Conservation (phyloP, 2,888 invertebrate genomes). For the Drosophila birchii region DNA sequence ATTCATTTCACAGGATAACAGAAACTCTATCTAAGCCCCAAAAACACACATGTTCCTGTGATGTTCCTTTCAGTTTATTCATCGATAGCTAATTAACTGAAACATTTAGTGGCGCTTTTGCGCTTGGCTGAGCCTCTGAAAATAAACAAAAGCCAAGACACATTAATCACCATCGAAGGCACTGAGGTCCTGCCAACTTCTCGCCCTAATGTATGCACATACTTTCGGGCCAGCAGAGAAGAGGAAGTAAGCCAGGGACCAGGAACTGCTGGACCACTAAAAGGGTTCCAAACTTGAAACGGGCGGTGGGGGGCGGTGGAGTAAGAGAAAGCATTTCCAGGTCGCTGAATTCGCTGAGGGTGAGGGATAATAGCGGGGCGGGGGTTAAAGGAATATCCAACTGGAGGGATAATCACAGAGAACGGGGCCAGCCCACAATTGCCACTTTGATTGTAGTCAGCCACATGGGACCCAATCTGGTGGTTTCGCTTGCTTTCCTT, state of each 20-base stretch:
- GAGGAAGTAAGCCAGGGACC: not conserved
- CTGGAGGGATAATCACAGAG: conserved; percentile 58
- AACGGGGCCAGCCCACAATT: conserved; percentile 41
- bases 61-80: conserved; percentile 1
- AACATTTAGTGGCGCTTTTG: conserved; percentile 65
- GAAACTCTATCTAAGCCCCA: not conserved
- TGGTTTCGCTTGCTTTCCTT: conserved; percentile 48
- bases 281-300: conserved; percentile 41
- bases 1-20: not conserved
- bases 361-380: not conserved
- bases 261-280: conserved; percentile 29
- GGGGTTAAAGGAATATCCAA: not conserved
- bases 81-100: conserved; percentile 61
- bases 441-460: conserved; percentile 75
- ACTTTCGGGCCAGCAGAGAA: conserved; percentile 20
- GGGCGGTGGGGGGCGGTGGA: conserved; percentile 10
- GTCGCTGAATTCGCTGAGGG: conserved; percentile 67
- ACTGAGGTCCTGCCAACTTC: conserved; percentile 38
- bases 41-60: not conserved
- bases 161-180: conserved; percentile 50
- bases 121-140: conserved; percentile 66
- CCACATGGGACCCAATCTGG: conserved; percentile 80
- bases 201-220: conserved; percentile 57
- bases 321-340: conserved; percentile 69
- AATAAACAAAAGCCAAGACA: conserved; percentile 57